Base-by-base conservation (phyloP, 1,140 invertebrate genomes). In the Archegozetes longisetosus region DNA sequence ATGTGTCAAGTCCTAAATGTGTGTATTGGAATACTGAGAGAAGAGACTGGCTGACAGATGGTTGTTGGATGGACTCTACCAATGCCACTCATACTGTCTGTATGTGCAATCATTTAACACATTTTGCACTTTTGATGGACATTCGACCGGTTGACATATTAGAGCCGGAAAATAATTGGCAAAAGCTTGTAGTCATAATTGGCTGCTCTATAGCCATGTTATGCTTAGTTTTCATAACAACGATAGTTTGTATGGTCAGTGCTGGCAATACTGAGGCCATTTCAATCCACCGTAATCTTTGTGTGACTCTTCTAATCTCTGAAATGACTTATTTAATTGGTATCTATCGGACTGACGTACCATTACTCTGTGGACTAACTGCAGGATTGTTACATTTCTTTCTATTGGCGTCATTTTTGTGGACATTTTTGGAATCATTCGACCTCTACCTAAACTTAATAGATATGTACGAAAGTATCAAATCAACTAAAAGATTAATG, bases 41-140 rank as follows among this genome's bases (percentile, higher is more conserved):
- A 67, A 84, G 81, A 84, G 86, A 76, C 77, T 97, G 93, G 93
- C 90, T 88, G 0, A 79, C 84, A 61, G 85, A 90, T 74, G 93
- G 93, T 3, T 97, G 93, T 69, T 76, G 79, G 52, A 78, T 93
- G 32, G 79, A 84, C 55, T 77, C 77, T 58, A 85, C 84, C 23
- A 96, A 96, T 74, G 66, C 74, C 1, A 88, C 87, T 0, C 90
- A 95, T 71, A 94, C 92, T 0, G 78, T 84, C 1, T 98, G 94
- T 74, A 79, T 84, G 60, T 98, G 93, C 73, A 83, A 88, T 67
- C 94, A 98, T 73, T 75, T 98, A n/a, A 97, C 92, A 14, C 94
- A 95, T 76, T 98, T 98, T 75, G 93, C 92, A 24, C 82, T 94
- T 46, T 75, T 95, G 3, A 93, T 93, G 88, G 72, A 76, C 58